A percentile compares a stretch with the other conserved stretches of the same genome.
Evolutionary conservation across 2,797 vertebrate genomes (phyloP).

Genomic region (Cryptoprocta ferox): DNA sequence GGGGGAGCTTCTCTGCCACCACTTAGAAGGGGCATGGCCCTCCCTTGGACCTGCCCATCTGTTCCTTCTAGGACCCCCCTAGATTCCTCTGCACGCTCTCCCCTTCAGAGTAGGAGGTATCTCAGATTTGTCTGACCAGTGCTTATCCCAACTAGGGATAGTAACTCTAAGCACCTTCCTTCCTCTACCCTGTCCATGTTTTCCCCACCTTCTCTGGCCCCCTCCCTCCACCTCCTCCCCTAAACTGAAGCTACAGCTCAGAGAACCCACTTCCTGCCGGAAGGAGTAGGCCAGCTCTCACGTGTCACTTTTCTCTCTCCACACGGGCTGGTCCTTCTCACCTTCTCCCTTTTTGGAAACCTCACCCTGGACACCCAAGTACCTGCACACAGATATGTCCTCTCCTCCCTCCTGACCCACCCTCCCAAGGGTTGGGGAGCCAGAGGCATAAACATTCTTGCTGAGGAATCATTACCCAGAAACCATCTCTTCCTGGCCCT

Average conservation of each 20-base stretch:
- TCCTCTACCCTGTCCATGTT: background rate
- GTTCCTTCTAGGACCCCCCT: too few relatives aligned
- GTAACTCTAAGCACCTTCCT: background rate
- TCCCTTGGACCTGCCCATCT: rapidly evolving
- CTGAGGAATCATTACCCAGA: slow-evolving; percentile 33
- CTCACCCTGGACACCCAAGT: background rate
- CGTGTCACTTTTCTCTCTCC: background rate
- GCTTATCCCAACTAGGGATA: background rate
- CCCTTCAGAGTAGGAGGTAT: background rate
- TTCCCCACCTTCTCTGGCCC: background rate
- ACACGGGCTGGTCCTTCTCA: background rate
- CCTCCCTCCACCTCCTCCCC: background rate
- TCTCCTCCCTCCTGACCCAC: background rate
- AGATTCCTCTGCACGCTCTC: rapidly evolving
- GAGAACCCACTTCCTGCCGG: background rate
- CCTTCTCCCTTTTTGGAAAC: background rate
- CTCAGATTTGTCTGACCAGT: background rate
- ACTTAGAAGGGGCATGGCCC: background rate
- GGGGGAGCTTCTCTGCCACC: background rate
- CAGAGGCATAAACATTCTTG: slow-evolving; percentile 22
- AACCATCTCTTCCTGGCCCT: slow-evolving; percentile 60
- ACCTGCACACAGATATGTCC: background rate
- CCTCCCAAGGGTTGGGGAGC: background rate
- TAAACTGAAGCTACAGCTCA: background rate
- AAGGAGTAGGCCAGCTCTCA: background rate